These are phyloP conservation scores for Serripes groenlandicus DNA, from an alignment of 2,888 invertebrate species.

Conservation along the genomic window DNA sequence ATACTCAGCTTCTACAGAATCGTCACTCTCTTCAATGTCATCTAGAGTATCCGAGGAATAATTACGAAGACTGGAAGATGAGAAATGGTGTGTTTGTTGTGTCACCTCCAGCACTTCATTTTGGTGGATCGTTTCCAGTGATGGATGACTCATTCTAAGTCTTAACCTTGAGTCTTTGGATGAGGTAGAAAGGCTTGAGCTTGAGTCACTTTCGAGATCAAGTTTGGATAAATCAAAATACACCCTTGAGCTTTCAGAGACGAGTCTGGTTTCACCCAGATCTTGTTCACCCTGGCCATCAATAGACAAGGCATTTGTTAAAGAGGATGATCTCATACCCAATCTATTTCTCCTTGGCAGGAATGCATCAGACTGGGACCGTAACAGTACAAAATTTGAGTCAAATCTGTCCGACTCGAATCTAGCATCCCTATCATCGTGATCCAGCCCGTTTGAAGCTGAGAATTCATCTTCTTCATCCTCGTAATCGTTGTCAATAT, in stretches of 20 bases:
- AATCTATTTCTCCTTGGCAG: constrained; percentile 48
- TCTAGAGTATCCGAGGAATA: constrained; percentile 56
- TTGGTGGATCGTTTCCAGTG: constrained; percentile 84
- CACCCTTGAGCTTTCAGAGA: constrained; percentile 85
- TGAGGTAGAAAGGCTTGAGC: constrained; percentile 64
- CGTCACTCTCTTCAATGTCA: constrained; percentile 67
- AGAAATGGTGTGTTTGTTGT: constrained; percentile 61
- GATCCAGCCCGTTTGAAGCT: background rate
- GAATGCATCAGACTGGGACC: constrained; percentile 84
- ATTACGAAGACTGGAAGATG: constrained; percentile 44
- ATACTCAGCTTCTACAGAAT: constrained; percentile 48
- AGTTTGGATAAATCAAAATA: constrained; percentile 85
- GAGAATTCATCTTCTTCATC: constrained; percentile 10
- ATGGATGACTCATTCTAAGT: constrained; percentile 67
- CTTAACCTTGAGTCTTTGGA: constrained; percentile 64
- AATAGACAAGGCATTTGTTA: constrained; percentile 38
- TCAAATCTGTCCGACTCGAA: constrained; percentile 64
- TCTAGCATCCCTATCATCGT: constrained; percentile 24
- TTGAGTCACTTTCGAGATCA: constrained; percentile 71
- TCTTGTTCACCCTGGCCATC: constrained; percentile 45
- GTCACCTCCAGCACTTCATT: constrained; percentile 81
- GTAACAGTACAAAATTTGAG: constrained; percentile 79
- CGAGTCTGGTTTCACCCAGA: constrained; percentile 50
- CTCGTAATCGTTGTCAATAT: background rate
- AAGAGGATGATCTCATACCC: background rate